These are phyloP conservation scores for Hoplodrina ambigua DNA, from an alignment of 2,888 invertebrate genomes.

Conservation along the genomic window DNA sequence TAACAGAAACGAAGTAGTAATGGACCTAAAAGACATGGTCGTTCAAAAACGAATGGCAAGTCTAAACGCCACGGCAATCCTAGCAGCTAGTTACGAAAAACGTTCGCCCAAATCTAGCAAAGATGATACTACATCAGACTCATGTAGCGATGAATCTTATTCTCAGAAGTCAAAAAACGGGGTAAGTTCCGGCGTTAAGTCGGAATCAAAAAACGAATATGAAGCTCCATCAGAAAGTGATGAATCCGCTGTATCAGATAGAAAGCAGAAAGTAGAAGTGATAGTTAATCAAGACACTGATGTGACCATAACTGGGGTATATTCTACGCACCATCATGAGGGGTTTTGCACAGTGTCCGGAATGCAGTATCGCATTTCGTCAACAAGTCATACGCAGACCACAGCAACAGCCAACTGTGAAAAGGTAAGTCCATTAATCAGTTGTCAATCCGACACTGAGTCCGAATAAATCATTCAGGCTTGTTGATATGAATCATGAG, in stretches of 20 bases:
- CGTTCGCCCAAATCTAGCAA: slow-evolving; percentile 90
- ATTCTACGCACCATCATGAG: slow-evolving; percentile 95
- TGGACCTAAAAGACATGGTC: slow-evolving; percentile 96
- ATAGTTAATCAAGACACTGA: slow-evolving; percentile 96
- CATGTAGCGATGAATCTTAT: slow-evolving; percentile 89
- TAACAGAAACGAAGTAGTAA: slow-evolving; percentile 92
- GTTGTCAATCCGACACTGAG: neutral
- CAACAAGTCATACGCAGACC: slow-evolving; percentile 96
- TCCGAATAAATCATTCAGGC: slow-evolving; percentile 34
- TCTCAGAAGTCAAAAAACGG: slow-evolving; percentile 89
- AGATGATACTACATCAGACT: slow-evolving; percentile 91
- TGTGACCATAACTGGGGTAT: slow-evolving; percentile 96
- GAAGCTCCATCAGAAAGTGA: slow-evolving; percentile 84
- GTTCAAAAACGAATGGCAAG: slow-evolving; percentile 97
- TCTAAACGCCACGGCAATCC: slow-evolving; percentile 96
- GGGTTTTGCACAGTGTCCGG: slow-evolving; percentile 96
- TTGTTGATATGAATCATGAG: slow-evolving; percentile 43
- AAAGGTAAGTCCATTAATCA: slow-evolving; percentile 83
- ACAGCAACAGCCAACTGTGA: slow-evolving; percentile 95
- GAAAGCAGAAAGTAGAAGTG: slow-evolving; percentile 93
- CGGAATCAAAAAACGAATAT: slow-evolving; percentile 86
- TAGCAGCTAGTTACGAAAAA: slow-evolving; percentile 97
- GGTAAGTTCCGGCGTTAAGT: slow-evolving; percentile 89
- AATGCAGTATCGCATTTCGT: slow-evolving; percentile 96
- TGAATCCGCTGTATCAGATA: slow-evolving; percentile 76